Evolutionary conservation across 1,140 invertebrate species (phyloP), one percentile per base, ranked within the genome.

Genomic region (Drosophila rhopaloa): DNA sequence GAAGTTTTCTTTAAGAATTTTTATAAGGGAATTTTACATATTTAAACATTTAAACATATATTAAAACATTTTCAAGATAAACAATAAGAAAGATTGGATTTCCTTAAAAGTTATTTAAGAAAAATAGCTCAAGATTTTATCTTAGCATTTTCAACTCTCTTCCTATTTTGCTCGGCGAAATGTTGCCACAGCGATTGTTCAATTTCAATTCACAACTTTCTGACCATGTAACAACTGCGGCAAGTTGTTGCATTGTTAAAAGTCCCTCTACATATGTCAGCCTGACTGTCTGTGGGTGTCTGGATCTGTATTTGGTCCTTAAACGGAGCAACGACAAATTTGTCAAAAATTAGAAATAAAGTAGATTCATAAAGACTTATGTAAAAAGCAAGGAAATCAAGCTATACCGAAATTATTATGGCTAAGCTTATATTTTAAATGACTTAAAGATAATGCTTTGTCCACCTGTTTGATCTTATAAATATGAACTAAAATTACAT

Each of bases 141-240:
- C 6, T 8, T 5, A 10, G 35, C 13, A 16, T 41, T 58, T 65
- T 59, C 41, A 27, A 32, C 10, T 14, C 11, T 55, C 19, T 19
- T 37, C 7, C 37, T 37, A 10, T 53, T 50, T 57, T 37, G 27
- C 46, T 50, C 14, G 32, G 27, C 50, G 47, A 71, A 46, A 53
- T 60, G 70, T 73, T 58, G 11, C 19, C 40, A 32, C 76, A 35
- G 55, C 62, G 35, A 71, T 76, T 80, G 81, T 83, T 85, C 63
- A 85, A 83, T 85, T 83, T 63, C 66, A 84, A 83, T 85, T 81
- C 81, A 81, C 61, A 83, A 83, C 81, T 83, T 83, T 83, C 68
- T 79, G 65, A 67, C 65, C 81, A 63, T 83, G 81, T 85, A 53
- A 47, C 81, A 84, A 83, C 71, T 77, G 77, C 58, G 60, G 81